Base-by-base conservation (phyloP, 2,797 vertebrate genomes). In the Sebastes itinus region DNA sequence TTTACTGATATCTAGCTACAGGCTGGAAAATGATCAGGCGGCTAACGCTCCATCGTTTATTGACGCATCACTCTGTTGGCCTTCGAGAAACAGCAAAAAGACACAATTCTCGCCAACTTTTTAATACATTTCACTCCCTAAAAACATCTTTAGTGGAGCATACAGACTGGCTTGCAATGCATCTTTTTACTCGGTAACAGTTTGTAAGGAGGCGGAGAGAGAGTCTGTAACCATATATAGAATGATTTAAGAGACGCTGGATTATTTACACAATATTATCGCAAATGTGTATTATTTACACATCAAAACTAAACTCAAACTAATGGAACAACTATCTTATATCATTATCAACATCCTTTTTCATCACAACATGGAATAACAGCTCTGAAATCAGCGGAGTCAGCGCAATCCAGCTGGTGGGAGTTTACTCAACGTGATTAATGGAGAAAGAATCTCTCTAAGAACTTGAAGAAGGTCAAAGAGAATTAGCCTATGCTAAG, bases 401-500 rank as follows among this genome's bases (percentile, higher is more conserved):
- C 66, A 79, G 61, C 64, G 71, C 49, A 56, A n/a, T 55, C 70
- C 35, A 73, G 20, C 46, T 35, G 66, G 78, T 11, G 63, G 42
- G 69, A 58, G 58, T 84, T 87, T 75, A 75, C 35, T 68, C 46
- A 42, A 46, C 52, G 42, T 86, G 82, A 81, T 87, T 72, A 86
- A 90, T 77, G 68, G 62, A 67, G 70, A 81, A 76, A 87, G 69
- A 78, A 60, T 58, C 66, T 63, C 49, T 78, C 60, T 13, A 74
- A 84, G 55, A 80, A 77, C 61, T 78, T 23, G n/a, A 66, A 63
- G 77, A 88, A 69, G 90, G 90, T 91, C 77, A 80, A 75, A 82
- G 49, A 65, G 78, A 88, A 88, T 88, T 84, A 90, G 79, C 75
- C 61, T 67, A 81, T 79, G 75, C 77, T 71, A 85, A 84, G 81